Evolutionary conservation across 2,797 vertebrate genomes (phyloP), one percentile per base, ranked within the genome.

Genomic region (Myotis daubentonii): DNA sequence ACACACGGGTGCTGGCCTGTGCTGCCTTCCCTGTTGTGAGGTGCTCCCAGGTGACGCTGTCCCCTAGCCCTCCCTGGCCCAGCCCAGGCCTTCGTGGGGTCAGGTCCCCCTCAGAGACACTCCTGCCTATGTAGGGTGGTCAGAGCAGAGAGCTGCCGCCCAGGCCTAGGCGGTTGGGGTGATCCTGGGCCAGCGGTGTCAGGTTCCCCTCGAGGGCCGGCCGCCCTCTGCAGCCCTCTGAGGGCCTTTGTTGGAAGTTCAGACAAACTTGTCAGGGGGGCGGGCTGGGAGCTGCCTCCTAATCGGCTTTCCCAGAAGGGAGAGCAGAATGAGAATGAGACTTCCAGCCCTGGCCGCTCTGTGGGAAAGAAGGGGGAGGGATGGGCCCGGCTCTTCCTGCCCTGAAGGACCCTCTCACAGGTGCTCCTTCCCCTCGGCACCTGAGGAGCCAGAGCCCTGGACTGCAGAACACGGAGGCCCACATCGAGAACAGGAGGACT

Each of bases 281-380:
- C 30, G 90, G 96, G 95, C 87, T 96, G 94, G 94, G 93, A 79
- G 96, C 96, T 17, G 23, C 90, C 97, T 96, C 92, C 90, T 97
- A 97, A 97, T 97, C 96, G 70, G 97, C 97, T 97, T 97, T 97
- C 96, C 96, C 96, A 96, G 96, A 97, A 96, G 92, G 60, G 47
- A 96, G 93, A 95, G 47, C 90, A 91, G 95, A 96, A 96, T 93
- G 92, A 91, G 66, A 84, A 68, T 86, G 70, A 62, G 78, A 49
- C 80, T 82, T 83, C 65, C 76, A 94, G 87, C 36, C 87, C 93
- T 22, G 15, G 11, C 86, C 87, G 91, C 71, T 87, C 95, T 95
- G 81, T 97, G 96, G 96, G 96, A 96, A 96, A 95, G 86, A 79
- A 22, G 49, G 76, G 74, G 72, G 85, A 47, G 92, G 85, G 62